Conservation (phyloP, 2,113 vertebrate species). For the Etia nguti region DNA sequence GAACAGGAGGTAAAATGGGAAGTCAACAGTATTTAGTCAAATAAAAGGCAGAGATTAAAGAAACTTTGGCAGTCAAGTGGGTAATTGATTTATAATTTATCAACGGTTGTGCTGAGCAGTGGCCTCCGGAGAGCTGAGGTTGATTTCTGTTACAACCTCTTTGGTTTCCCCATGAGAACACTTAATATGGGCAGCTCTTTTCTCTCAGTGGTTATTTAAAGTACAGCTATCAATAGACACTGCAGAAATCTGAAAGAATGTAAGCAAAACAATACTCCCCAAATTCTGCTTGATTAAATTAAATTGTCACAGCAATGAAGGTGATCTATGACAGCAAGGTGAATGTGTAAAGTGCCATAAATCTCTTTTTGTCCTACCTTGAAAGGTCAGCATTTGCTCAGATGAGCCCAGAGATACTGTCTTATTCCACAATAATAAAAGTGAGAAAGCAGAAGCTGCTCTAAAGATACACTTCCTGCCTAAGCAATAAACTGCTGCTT, state of each 20-base stretch:
- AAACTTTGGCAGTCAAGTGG: slow-evolving; percentile 56
- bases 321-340: slow-evolving; percentile 63
- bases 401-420: slow-evolving; percentile 35
- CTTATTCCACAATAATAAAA: slow-evolving; percentile 43
- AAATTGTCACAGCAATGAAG: slow-evolving; percentile 53
- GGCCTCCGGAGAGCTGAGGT: slow-evolving; percentile 36
- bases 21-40: slow-evolving; percentile 70
- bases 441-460: slow-evolving; percentile 18
- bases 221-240: slow-evolving; percentile 22
- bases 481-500: slow-evolving; percentile 15
- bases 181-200: slow-evolving; percentile 21
- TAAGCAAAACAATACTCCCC: slow-evolving; percentile 26
- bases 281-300: slow-evolving; percentile 52
- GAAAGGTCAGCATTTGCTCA: slow-evolving; percentile 67
- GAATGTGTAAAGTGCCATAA: slow-evolving; percentile 67
- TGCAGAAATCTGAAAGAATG: slow-evolving; percentile 9
- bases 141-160: slow-evolving; percentile 39
- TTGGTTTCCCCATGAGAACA: slow-evolving; percentile 12
- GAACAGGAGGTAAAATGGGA: slow-evolving; percentile 48
- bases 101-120: slow-evolving; percentile 38
- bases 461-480: slow-evolving; percentile 5
- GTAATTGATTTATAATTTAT: slow-evolving; percentile 76
- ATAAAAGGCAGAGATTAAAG: slow-evolving; percentile 71
- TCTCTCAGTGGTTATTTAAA: slow-evolving; percentile 25
- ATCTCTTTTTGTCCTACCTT: slow-evolving; percentile 66